Conservation (phyloP, 2,888 invertebrate genomes). For the Oithona nana region DNA sequence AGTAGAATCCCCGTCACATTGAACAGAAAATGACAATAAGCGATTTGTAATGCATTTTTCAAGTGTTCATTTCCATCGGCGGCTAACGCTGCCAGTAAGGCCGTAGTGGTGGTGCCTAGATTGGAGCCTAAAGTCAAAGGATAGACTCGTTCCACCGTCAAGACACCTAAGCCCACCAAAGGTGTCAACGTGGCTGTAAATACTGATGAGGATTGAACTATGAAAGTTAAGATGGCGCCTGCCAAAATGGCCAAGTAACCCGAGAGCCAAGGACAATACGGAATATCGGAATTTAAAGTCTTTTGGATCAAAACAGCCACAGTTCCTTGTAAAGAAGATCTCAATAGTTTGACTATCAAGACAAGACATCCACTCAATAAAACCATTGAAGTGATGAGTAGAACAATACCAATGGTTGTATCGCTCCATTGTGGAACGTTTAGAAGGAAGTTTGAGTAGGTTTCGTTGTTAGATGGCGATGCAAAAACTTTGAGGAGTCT, state of each 20-base stretch:
- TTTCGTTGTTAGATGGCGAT: background rate
- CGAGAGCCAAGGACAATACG: constrained; percentile 31
- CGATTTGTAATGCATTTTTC: constrained; percentile 27
- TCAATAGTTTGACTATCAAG: constrained; percentile 7
- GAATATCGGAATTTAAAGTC: constrained; percentile 30
- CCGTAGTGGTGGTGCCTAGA: constrained; percentile 38
- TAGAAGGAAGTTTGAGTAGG: constrained; percentile 2
- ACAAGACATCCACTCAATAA: constrained; percentile 19
- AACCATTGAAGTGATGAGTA: constrained; percentile 30
- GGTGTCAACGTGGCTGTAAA: constrained; percentile 40
- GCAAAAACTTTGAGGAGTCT: constrained; percentile 7
- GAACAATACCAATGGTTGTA: constrained; percentile 28
- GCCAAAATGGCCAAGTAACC: constrained; percentile 35
- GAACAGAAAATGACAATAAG: constrained; percentile 38
- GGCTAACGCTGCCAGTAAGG: constrained; percentile 33
- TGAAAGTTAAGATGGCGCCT: constrained; percentile 35
- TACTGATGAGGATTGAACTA: constrained; percentile 37
- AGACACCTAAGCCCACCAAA: constrained; percentile 36
- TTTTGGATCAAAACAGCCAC: constrained; percentile 29
- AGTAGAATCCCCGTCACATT: constrained; percentile 35
- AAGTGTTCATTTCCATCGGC: constrained; percentile 23
- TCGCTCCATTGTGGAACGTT: constrained; percentile 25
- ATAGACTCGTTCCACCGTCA: constrained; percentile 35
- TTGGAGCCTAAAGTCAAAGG: constrained; percentile 37
- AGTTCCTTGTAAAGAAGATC: constrained; percentile 22